Evolutionary conservation across 2,797 vertebrate genomes (phyloP).

Genomic region (Adrianichthys oophorus): DNA sequence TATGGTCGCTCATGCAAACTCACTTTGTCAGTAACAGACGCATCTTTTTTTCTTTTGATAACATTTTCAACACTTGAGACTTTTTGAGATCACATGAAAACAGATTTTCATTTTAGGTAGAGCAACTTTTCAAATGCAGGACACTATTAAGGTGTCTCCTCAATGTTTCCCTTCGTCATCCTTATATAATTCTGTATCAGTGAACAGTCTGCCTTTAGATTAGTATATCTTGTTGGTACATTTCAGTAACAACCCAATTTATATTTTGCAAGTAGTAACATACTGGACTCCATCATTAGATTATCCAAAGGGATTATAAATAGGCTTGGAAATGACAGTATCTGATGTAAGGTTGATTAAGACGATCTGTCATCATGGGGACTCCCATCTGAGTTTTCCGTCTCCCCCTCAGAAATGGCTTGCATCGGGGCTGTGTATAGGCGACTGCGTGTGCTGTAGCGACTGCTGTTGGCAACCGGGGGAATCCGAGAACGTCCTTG

Average conservation of each 20-base stretch:
- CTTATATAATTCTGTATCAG: slow-evolving; percentile 37
- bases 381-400: slow-evolving; percentile 97
- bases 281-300: slow-evolving; percentile 13
- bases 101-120: slow-evolving; percentile 53
- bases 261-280: slow-evolving; percentile 32
- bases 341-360: slow-evolving; percentile 72
- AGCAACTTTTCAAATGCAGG: slow-evolving; percentile 47
- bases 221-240: slow-evolving; percentile 32
- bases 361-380: slow-evolving; percentile 96
- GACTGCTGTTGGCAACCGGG: slow-evolving; percentile 95
- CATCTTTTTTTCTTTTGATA: slow-evolving; percentile 29
- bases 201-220: slow-evolving; percentile 42
- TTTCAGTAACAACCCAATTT: slow-evolving; percentile 50
- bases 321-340: slow-evolving; percentile 37
- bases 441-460: slow-evolving; percentile 94
- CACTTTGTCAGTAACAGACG: slow-evolving; percentile 47
- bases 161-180: slow-evolving; percentile 30
- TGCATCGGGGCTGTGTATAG: slow-evolving; percentile 98
- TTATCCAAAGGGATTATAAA: slow-evolving; percentile 42
- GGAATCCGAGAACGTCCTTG: slow-evolving; percentile 93
- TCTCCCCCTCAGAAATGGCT: slow-evolving; percentile 98
- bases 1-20: slow-evolving; percentile 62
- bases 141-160: slow-evolving; percentile 50
- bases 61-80: slow-evolving; percentile 51
- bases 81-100: slow-evolving; percentile 53